Evolutionary conservation across 2,797 vertebrate genomes (phyloP).

Genomic region (Microchirus variegatus): DNA sequence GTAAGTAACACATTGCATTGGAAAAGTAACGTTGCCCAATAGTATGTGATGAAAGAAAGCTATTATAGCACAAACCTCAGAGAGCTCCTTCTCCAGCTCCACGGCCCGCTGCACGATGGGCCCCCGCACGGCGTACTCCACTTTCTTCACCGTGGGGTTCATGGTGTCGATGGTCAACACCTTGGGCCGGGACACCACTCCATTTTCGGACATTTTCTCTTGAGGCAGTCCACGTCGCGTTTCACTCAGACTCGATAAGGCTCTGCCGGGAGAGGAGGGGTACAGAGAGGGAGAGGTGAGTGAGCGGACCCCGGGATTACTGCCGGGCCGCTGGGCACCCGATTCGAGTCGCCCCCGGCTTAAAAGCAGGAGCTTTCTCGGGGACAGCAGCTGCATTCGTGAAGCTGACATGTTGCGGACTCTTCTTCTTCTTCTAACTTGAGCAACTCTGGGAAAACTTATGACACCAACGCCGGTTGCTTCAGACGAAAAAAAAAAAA

Average conservation of each 20-base stretch:
- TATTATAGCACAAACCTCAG: constrained; percentile 77
- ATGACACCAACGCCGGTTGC: constrained; percentile 2
- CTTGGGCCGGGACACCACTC: constrained; percentile 68
- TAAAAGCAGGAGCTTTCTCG: constrained; percentile 42
- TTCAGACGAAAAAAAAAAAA: not conserved
- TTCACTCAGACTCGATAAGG: constrained; percentile 68
- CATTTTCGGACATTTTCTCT: constrained; percentile 79
- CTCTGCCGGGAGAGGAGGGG: constrained; percentile 63
- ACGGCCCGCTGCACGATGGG: constrained; percentile 88
- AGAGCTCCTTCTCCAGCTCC: constrained; percentile 89
- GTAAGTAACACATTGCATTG: no score
- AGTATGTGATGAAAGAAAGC: no score
- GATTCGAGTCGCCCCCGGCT: constrained; percentile 36
- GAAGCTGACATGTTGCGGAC: constrained; percentile 52
- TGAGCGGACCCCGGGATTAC: constrained; percentile 34
- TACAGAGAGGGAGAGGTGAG: constrained; percentile 60
- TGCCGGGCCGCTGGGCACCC: constrained; percentile 16
- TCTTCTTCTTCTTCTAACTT: not conserved
- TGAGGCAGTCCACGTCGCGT: constrained; percentile 65
- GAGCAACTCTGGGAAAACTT: not conserved
- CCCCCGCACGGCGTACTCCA: constrained; percentile 90
- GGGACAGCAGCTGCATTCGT: constrained; percentile 56
- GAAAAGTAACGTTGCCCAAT: no score
- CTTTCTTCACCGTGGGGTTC: constrained; percentile 86
- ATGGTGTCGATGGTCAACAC: constrained; percentile 88